phyloP scores from a whole-genome alignment of 1,140 invertebrate genomes.

The Camponotus pennsylvanicus region DNA sequence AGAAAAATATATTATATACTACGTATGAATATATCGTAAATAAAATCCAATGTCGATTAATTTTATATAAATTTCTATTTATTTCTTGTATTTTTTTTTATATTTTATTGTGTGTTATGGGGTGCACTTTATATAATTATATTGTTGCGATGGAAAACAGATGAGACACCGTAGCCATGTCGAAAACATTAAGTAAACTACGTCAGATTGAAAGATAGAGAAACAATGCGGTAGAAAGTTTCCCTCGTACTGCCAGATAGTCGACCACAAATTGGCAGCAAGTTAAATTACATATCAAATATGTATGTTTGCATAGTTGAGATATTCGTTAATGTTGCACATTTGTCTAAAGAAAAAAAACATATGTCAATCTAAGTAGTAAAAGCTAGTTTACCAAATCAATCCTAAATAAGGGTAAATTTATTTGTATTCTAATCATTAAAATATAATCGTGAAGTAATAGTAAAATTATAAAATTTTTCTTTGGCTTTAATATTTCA shows the following conservation, averaged over 20 bases:
- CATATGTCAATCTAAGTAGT: background rate
- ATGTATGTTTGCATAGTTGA: background rate
- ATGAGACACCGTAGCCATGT: background rate
- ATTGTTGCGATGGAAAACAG: constrained; percentile 33
- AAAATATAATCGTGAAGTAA: background rate
- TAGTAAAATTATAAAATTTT: background rate
- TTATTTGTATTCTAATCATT: background rate
- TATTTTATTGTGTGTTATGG: background rate
- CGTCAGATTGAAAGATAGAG: constrained; percentile 52
- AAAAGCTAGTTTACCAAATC: too few species aligned
- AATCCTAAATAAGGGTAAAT: too few species aligned
- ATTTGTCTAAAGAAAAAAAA: background rate
- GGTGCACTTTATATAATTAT: background rate
- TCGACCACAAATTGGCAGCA: constrained; percentile 12
- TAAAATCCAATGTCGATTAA: background rate
- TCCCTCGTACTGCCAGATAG: background rate
- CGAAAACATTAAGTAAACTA: constrained; percentile 46
- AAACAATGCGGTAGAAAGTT: constrained; percentile 44
- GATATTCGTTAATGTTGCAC: background rate
- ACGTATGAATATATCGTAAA: background rate
- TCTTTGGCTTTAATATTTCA: background rate
- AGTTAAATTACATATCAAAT: constrained; percentile 38
- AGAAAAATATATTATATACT: background rate
- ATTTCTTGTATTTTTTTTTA: background rate
- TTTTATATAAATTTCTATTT: background rate